Evolutionary conservation across 1,140 invertebrate genomes (phyloP), one percentile per base, ranked within the genome.

Genomic region (Papilio xuthus): DNA sequence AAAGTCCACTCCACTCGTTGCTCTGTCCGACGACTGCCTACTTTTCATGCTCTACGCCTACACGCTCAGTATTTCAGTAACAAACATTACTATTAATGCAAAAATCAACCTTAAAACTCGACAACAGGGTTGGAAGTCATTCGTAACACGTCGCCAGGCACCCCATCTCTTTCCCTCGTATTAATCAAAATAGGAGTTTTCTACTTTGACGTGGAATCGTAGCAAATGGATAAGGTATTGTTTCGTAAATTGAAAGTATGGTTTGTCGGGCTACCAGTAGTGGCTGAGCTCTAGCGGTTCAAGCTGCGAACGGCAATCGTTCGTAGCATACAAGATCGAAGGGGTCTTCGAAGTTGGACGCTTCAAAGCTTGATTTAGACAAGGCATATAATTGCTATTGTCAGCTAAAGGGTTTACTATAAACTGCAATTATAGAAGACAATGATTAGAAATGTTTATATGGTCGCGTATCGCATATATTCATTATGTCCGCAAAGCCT

Each of bases 141-240:
- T 71, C 70, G 78, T 69, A 70, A 32, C 44, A 13, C 26, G 60
- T 77, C 69, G 75, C 42, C 81, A 89, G 88, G 88, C 89, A 91
- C 89, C 90, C 90, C 87, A 85, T 93, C 91, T 92, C 90, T 93
- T 92, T 93, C 90, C 82, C 90, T 85, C 91, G 90, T 92, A 93
- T 93, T 93, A 93, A 93, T 93, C 91, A 93, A 93, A 93, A 93
- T 92, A 92, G 90, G 85, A 90, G 90, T 90, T 92, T 91, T 90
- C 90, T 90, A 93, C 90, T 92, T 93, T 93, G 92, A 93, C 92
- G 90, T 93, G 85, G 90, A 92, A 91, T 92, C 88, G 89, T 88
- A 90, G 91, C 89, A 91, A 93, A 92, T 93, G 92, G 92, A 93
- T 93, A 93, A 93, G 92, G 91, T 88, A 93, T 93, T 93, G 92